A percentile compares a stretch with the other conserved stretches of the same genome.
phyloP scores from a whole-genome alignment of 2,113 vertebrate species.

The Camelus bactrianus region DNA sequence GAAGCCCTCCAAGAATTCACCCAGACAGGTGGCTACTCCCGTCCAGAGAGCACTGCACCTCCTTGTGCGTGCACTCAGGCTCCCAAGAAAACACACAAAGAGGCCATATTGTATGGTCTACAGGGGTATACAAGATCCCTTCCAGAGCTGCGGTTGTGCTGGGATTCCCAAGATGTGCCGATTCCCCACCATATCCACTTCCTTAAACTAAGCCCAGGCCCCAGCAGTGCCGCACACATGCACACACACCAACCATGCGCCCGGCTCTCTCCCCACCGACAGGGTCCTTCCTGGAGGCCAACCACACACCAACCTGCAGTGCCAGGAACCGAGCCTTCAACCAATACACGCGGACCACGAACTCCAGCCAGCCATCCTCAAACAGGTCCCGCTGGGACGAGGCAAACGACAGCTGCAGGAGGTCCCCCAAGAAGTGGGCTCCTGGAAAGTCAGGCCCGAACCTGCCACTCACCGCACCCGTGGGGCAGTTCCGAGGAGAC shows the following conservation, averaged over 20 bases:
- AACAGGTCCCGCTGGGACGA: slow-evolving; percentile 95
- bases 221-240: not conserved
- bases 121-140: not conserved
- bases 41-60: not conserved
- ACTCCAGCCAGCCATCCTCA: slow-evolving; percentile 93
- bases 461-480: slow-evolving; percentile 85
- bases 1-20: not conserved
- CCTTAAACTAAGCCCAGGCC: not conserved
- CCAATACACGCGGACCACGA: slow-evolving; percentile 96
- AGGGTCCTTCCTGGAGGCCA: not conserved
- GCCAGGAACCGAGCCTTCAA: slow-evolving; percentile 95
- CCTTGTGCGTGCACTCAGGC: not conserved
- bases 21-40: not conserved
- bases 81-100: not conserved
- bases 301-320: slow-evolving; percentile 90
- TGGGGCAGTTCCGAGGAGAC: slow-evolving; percentile 91
- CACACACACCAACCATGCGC: not conserved
- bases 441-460: slow-evolving; percentile 93
- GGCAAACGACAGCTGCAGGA: slow-evolving; percentile 93
- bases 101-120: not conserved
- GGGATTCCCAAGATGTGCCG: not conserved
- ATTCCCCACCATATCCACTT: not conserved
- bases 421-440: slow-evolving; percentile 93
- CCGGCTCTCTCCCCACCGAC: not conserved
- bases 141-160: not conserved